Evolutionary conservation across 2,888 invertebrate species (phyloP), one percentile per base, ranked within the genome.

Genomic region (Xestia xanthographa): DNA sequence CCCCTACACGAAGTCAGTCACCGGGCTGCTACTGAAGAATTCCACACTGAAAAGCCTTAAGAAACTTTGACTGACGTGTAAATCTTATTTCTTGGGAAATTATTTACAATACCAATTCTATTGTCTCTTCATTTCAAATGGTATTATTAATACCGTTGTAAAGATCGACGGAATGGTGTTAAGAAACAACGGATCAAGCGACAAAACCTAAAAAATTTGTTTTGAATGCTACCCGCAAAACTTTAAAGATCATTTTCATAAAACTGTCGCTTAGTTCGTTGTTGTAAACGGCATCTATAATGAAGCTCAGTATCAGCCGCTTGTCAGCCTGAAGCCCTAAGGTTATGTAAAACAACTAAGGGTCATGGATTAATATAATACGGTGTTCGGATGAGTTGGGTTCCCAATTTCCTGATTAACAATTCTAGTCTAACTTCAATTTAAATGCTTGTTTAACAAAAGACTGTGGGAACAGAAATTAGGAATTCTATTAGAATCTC

Each of bases 281-380:
- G 4, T 63, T 14, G 0, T 2, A 6, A 29, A n/a, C 14, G 34
- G 1, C 62, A 14, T 63, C 41, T 29, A 14, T 60, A 1, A 53
- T 60, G 45, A 41, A 48, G 66, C 53, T 76, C 68, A 69, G 41
- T 26, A 56, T 20, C 29, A 63, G 65, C 63, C 45, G 50, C 65
- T 72, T 76, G 77, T 77, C 66, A 68, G 26, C 38, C 66, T 14
- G 12, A 14, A 63, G 14, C 67, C 29, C 22, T 50, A 5, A 65
- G 82, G 58, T 48, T 53, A 45, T 53, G 26, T 29, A 60, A 67
- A 58, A 69, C 34, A 72, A 72, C 22, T n/a, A 53, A 60, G 53
- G 77, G 71, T 71, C 60, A 65, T 11, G 63, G 81, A 76, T 81
- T 80, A 71, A 65, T 68, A 65, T 71, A 76, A 65, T 65, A 65